phyloP scores from a whole-genome alignment of 2,888 invertebrate species.

The Philaethria dido region DNA sequence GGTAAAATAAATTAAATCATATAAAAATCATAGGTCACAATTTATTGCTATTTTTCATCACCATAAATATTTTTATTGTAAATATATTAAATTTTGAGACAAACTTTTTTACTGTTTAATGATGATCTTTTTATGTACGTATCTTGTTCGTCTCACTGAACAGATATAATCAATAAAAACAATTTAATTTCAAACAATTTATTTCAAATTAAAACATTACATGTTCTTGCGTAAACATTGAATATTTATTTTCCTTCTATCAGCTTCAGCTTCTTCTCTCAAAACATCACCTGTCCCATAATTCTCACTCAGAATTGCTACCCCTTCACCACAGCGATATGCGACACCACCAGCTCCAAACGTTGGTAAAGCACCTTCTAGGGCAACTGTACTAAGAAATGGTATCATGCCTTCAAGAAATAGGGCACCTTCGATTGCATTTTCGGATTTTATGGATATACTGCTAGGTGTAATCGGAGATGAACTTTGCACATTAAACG shows the following conservation, averaged over 20 bases:
- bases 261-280: neutral
- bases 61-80: no score
- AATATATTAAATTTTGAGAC: no score
- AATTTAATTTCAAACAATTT: no score
- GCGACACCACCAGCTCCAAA: slow-evolving; percentile 8
- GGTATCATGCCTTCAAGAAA: neutral
- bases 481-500: slow-evolving; percentile 1
- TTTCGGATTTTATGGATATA: slow-evolving; percentile 11
- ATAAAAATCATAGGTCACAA: no score
- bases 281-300: neutral
- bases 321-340: slow-evolving; percentile 3
- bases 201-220: neutral
- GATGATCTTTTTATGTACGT: no score
- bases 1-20: no score
- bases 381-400: neutral
- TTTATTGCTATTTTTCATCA: no score
- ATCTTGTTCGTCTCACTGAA: no score
- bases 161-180: no score
- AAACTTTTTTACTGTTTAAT: no score
- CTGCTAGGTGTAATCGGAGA: slow-evolving; percentile 6
- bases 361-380: neutral
- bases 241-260: neutral
- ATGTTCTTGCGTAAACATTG: neutral
- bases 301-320: slow-evolving; percentile 5
- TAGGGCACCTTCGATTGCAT: slow-evolving; percentile 7